These are phyloP conservation scores for Anaspis maculata DNA, from an alignment of 2,888 invertebrate species.

Conservation along the genomic window DNA sequence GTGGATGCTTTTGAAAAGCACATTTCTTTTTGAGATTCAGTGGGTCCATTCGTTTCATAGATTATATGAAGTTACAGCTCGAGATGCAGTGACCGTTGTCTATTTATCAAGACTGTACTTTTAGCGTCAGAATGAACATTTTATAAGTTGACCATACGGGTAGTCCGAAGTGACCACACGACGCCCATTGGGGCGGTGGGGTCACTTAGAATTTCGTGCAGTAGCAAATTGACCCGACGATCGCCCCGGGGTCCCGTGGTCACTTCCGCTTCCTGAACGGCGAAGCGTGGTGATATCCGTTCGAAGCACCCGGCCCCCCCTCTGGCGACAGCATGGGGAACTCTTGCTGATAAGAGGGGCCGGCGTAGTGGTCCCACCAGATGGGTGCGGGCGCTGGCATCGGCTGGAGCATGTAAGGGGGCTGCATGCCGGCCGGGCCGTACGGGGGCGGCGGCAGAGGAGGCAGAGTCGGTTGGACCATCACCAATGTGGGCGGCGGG, in stretches of 20 bases:
- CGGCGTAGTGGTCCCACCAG: conserved; percentile 37
- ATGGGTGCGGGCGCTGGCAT: conserved; percentile 28
- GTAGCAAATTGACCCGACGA: conserved; percentile 21
- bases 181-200: conserved; percentile 2
- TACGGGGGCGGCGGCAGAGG: conserved; percentile 24
- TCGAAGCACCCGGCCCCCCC: conserved; percentile 17
- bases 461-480: conserved; percentile 38
- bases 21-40: too few relatives aligned
- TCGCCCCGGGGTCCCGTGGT: conserved; percentile 13
- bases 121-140: too few relatives aligned
- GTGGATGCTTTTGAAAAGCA: too few relatives aligned
- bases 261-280: conserved; percentile 40
- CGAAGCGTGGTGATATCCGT: conserved; percentile 28
- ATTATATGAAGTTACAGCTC: too few relatives aligned
- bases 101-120: too few relatives aligned
- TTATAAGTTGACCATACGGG: too few relatives aligned
- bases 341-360: conserved; percentile 33
- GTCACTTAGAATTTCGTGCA: conserved; percentile 22
- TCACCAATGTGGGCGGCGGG: conserved; percentile 31
- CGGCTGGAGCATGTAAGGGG: conserved; percentile 26
- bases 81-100: too few relatives aligned
- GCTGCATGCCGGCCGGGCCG: too few relatives aligned
- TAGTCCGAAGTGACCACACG: too few relatives aligned
- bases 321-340: too few relatives aligned
- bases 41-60: too few relatives aligned